Percentiles rank a stretch among this genome's conserved stretches.
Conservation (phyloP, 2,888 invertebrate genomes). For the Odontocolon sp. region DNA sequence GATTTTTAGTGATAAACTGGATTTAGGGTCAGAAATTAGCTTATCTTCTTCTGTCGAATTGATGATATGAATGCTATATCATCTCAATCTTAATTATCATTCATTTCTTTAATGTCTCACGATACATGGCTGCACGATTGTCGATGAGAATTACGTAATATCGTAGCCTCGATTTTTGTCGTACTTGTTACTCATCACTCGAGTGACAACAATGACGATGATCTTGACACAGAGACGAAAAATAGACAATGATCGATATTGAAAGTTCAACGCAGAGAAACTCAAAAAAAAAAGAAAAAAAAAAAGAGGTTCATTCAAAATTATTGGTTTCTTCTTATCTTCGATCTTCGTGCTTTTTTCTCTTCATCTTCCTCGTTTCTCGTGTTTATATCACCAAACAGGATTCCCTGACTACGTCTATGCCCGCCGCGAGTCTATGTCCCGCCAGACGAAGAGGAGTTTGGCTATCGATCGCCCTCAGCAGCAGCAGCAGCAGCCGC, state of each 20-base stretch:
- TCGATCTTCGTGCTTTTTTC: slow-evolving; percentile 18
- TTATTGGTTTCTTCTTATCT: slow-evolving; percentile 3
- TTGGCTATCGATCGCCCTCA: slow-evolving; percentile 79
- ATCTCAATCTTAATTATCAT: too few species aligned
- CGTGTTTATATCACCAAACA: slow-evolving; percentile 30
- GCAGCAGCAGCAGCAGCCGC: slow-evolving; percentile 69
- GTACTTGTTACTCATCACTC: neutral
- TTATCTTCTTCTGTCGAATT: too few species aligned
- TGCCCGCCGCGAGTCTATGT: slow-evolving; percentile 62
- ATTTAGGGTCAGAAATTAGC: too few species aligned
- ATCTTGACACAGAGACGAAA: slow-evolving; percentile 28
- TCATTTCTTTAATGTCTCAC: too few species aligned
- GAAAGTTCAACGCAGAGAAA: too few species aligned
- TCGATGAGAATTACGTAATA: neutral
- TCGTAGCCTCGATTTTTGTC: neutral
- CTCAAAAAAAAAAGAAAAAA: too few species aligned
- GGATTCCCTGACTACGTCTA: slow-evolving; percentile 41
- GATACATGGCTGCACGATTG: too few species aligned
- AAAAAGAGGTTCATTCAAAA: too few species aligned
- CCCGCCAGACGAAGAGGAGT: slow-evolving; percentile 77
- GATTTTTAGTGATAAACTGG: too few species aligned
- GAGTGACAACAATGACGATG: slow-evolving; percentile 27
- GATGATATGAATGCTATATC: too few species aligned
- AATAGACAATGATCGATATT: slow-evolving; percentile 17
- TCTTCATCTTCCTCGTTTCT: slow-evolving; percentile 23